Conservation (phyloP, 2,797 vertebrate species). For the Scomberomorus guttatus region DNA sequence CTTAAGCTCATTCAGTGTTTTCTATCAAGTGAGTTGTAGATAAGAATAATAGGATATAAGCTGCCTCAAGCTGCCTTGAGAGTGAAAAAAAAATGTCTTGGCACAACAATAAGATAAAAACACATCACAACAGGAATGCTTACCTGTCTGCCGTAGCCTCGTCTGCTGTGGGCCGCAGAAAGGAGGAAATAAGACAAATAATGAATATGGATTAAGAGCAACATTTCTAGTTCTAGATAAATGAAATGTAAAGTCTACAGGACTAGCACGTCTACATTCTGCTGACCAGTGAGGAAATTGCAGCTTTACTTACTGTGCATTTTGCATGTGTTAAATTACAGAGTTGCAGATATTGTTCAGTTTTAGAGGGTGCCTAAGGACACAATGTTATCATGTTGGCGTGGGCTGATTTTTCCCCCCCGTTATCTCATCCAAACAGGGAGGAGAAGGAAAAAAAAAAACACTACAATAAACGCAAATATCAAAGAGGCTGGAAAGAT, state of each 20-base stretch:
- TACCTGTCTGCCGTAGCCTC: constrained; percentile 81
- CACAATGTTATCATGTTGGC: constrained; percentile 63
- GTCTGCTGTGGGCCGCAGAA: constrained; percentile 68
- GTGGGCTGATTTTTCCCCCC: constrained; percentile 21
- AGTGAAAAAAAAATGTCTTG: constrained; percentile 55
- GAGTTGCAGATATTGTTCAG: constrained; percentile 62
- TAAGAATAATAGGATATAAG: constrained; percentile 77
- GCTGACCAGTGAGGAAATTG: constrained; percentile 71
- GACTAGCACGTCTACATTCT: constrained; percentile 53
- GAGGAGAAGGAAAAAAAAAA: constrained; percentile 24
- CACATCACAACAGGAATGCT: constrained; percentile 60
- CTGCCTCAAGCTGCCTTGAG: constrained; percentile 48
- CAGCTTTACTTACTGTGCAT: constrained; percentile 78
- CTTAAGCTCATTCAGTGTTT: constrained; percentile 73
- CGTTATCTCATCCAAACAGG: constrained; percentile 65
- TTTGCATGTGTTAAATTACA: constrained; percentile 64
- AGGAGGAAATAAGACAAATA: constrained; percentile 61
- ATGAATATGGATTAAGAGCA: constrained; percentile 67
- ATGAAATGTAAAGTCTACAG: constrained; percentile 58
- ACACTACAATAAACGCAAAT: constrained; percentile 63
- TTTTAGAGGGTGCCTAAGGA: constrained; percentile 58
- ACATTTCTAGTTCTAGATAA: constrained; percentile 57
- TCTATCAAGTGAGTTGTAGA: constrained; percentile 74
- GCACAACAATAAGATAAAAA: constrained; percentile 60
- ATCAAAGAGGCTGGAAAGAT: constrained; percentile 45